Conservation (phyloP, 2,797 vertebrate genomes). For the Eurystomus glaucurus region DNA sequence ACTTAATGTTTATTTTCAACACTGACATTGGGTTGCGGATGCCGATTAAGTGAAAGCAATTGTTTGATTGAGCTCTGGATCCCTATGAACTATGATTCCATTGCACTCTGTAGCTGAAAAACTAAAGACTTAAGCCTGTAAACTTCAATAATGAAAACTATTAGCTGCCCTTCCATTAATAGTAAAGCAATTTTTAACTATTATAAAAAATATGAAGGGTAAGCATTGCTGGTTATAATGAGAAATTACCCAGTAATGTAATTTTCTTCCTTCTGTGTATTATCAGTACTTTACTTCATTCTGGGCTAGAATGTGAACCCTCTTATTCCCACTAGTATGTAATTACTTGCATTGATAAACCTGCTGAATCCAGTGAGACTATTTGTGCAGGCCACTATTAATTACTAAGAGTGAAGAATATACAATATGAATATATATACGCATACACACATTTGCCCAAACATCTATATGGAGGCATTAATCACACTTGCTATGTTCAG, state of each 20-base stretch:
- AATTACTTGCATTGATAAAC: slow-evolving; percentile 48
- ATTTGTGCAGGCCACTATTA: slow-evolving; percentile 1
- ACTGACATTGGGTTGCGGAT: not conserved
- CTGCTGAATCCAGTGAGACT: slow-evolving; percentile 13
- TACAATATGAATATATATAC: not conserved
- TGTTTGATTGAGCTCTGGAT: slow-evolving; percentile 18
- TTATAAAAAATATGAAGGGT: not conserved
- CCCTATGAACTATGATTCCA: not conserved
- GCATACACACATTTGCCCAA: not conserved
- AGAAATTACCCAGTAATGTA: not conserved
- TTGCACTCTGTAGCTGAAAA: not conserved
- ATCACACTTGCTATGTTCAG: not conserved
- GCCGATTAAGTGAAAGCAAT: not conserved
- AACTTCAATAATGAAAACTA: not conserved
- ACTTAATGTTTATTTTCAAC: slow-evolving; percentile 15
- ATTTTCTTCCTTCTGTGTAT: not conserved
- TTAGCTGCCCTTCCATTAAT: not conserved
- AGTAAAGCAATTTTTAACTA: not conserved
- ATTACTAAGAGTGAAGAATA: not conserved
- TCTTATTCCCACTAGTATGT: not conserved
- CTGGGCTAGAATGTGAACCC: not conserved
- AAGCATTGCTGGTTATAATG: not conserved
- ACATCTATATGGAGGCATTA: not conserved
- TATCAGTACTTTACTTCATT: slow-evolving; percentile 1
- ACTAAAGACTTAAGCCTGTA: not conserved